Conservation (phyloP, 1,140 invertebrate species). For the Solenopsis invicta region DNA sequence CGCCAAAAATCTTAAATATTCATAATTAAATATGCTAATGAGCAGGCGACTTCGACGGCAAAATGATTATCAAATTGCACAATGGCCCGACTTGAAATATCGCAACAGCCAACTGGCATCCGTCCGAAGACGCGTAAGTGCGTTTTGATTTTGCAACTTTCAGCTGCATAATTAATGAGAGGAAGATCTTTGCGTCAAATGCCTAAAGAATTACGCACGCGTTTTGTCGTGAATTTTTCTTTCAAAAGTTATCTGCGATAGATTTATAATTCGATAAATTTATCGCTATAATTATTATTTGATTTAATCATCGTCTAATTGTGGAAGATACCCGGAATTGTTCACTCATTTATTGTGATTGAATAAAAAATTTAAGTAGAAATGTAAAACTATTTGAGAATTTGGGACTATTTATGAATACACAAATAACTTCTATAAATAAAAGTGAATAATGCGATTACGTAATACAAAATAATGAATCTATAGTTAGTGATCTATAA, state of each 20-base stretch:
- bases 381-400: background rate
- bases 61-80: conserved; percentile 86
- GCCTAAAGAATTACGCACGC: background rate
- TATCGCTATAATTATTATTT: background rate
- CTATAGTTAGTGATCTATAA: background rate
- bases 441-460: background rate
- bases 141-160: conserved; percentile 50
- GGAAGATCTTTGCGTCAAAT: background rate
- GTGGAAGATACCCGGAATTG: background rate
- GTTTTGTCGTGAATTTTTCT: background rate
- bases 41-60: conserved; percentile 83
- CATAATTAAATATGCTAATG: conserved; percentile 87
- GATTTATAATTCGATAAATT: background rate
- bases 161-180: conserved; percentile 56
- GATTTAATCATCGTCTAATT: background rate
- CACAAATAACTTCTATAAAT: background rate
- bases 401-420: background rate
- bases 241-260: background rate
- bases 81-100: conserved; percentile 79
- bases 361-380: background rate
- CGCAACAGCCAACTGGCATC: conserved; percentile 56
- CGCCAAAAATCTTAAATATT: conserved; percentile 86
- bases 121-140: conserved; percentile 36
- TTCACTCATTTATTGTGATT: background rate
- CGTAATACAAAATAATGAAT: background rate